A percentile compares a stretch with the other conserved stretches of the same genome.
These are phyloP conservation scores for Xanthorhoe designata DNA, from an alignment of 2,888 invertebrate species.

Conservation along the genomic window DNA sequence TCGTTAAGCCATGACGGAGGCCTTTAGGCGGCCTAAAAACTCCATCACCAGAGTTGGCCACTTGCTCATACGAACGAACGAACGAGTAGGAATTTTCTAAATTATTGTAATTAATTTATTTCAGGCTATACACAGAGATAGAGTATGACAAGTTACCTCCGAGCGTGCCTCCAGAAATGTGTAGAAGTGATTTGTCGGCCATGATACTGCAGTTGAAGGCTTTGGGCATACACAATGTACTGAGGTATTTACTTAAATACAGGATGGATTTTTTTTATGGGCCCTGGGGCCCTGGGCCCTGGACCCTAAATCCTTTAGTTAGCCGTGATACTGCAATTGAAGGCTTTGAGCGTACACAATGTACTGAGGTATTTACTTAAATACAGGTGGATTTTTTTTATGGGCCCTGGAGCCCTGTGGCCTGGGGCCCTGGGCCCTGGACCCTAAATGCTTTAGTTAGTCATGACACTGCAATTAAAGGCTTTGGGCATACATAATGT, in stretches of 20 bases:
- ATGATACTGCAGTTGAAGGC: slow-evolving; percentile 96
- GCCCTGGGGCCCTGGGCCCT: too few species aligned
- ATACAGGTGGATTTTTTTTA: too few species aligned
- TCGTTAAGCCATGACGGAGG: too few species aligned
- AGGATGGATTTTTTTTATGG: too few species aligned
- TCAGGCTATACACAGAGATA: slow-evolving; percentile 91
- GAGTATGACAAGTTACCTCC: slow-evolving; percentile 89
- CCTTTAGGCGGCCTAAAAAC: too few species aligned
- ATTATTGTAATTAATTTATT: slow-evolving; percentile 14
- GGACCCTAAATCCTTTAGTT: too few species aligned
- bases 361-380: slow-evolving; percentile 87
- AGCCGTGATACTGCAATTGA: slow-evolving; percentile 94
- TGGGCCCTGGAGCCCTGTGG: too few species aligned
- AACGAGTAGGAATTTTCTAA: too few species aligned
- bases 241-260: slow-evolving; percentile 85
- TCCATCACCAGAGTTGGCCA: too few species aligned
- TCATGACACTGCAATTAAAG: slow-evolving; percentile 95
- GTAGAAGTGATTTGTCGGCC: slow-evolving; percentile 93
- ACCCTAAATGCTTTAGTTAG: too few species aligned
- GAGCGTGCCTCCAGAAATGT: slow-evolving; percentile 96
- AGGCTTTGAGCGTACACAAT: slow-evolving; percentile 97
- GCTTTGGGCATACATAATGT: slow-evolving; percentile 97
- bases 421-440: too few species aligned
- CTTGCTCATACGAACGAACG: too few species aligned
- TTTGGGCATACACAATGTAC: slow-evolving; percentile 95